Conservation (phyloP, 2,888 invertebrate genomes). For the Tortricodes alternella region DNA sequence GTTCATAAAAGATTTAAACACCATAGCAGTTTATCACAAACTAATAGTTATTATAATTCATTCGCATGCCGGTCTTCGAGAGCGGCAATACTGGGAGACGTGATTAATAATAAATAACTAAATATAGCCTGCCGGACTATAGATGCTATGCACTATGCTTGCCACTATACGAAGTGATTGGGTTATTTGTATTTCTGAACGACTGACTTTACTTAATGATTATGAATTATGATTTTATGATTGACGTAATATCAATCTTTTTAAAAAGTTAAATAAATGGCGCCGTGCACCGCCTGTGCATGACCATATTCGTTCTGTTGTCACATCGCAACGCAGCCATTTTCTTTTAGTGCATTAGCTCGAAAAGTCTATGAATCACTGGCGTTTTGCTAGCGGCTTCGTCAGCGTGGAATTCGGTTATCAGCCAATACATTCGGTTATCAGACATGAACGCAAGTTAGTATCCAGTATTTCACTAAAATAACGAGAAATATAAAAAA, state of each 20-base stretch:
- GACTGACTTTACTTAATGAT: neutral
- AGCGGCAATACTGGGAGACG: neutral
- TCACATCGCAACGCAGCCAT: constrained; percentile 51
- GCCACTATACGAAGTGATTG: neutral
- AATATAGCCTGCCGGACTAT: constrained; percentile 1
- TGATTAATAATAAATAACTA: neutral
- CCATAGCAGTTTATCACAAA: neutral
- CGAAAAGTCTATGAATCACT: no score
- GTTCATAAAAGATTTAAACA: neutral
- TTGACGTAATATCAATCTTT: constrained; percentile 7
- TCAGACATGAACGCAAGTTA: no score
- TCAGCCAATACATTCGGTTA: no score
- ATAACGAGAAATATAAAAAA: no score
- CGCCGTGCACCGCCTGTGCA: neutral
- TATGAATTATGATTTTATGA: neutral
- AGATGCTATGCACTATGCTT: neutral
- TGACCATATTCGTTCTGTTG: constrained; percentile 27
- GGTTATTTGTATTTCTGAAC: neutral
- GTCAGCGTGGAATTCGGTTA: no score
- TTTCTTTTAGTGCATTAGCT: constrained; percentile 56
- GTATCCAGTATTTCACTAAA: no score
- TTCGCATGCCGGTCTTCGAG: constrained; percentile 3
- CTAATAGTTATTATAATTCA: constrained; percentile 6
- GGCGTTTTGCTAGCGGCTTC: no score
- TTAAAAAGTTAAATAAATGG: constrained; percentile 5